A percentile compares a stretch with the other conserved stretches of the same genome.
Conservation (phyloP, 2,888 invertebrate species). For the Rhagium mordax region DNA sequence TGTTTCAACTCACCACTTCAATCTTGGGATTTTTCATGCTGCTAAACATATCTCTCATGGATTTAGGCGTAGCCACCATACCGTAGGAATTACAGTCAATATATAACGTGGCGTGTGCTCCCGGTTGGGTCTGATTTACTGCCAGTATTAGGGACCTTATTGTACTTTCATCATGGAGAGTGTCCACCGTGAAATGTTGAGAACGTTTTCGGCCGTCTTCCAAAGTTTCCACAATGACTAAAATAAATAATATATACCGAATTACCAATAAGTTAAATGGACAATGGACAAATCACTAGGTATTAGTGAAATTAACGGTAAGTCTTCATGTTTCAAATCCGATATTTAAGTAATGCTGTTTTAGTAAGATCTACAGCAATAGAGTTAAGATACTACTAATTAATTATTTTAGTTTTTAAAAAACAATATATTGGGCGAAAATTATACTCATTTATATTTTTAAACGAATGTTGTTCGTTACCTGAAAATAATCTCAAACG, state of each 20-base stretch:
- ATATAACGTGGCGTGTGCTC: constrained; percentile 76
- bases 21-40: constrained; percentile 72
- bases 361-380: too few relatives aligned
- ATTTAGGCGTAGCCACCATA: constrained; percentile 75
- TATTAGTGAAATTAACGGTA: too few relatives aligned
- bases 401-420: too few relatives aligned
- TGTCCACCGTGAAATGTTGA: constrained; percentile 77
- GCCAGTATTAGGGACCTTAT: constrained; percentile 74
- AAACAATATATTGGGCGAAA: too few relatives aligned
- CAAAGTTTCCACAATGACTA: constrained; percentile 79
- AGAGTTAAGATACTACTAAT: too few relatives aligned
- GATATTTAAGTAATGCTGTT: too few relatives aligned
- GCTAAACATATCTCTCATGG: constrained; percentile 74
- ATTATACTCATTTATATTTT: too few relatives aligned
- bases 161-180: constrained; percentile 72
- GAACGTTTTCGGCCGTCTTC: constrained; percentile 74
- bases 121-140: constrained; percentile 73
- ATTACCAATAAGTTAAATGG: neutral
- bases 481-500: too few relatives aligned
- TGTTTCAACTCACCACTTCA: constrained; percentile 72
- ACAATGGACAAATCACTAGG: too few relatives aligned
- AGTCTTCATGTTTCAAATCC: too few relatives aligned
- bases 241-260: constrained; percentile 49
- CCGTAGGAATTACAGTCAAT: constrained; percentile 79
- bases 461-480: too few relatives aligned